Evolutionary conservation across 2,888 invertebrate genomes (phyloP), one percentile per base, ranked within the genome.

Genomic region (Phyto melanocephala): DNA sequence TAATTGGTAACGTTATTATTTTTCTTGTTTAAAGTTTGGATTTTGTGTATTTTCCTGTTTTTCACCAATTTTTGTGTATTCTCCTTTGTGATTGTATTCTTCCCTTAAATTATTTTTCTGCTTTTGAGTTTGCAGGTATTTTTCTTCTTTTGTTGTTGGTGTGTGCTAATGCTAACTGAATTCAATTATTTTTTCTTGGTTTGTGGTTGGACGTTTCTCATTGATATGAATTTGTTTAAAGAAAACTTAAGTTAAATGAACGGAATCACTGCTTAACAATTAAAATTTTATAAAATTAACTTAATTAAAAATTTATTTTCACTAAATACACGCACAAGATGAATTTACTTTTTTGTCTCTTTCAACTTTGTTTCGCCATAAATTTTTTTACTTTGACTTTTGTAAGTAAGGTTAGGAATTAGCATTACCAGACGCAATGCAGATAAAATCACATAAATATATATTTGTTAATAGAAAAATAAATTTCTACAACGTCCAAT

Each of bases 221-320:
- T 85, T 84, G 86, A 86, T 86, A 86, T 85, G 86, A 80, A 79
- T 77, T 79, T 80, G 76, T 77, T 85, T 84, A 80, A 74, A 74
- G 77, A 84, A 85, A 80, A 84, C 82, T 85, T 81, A 84, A 78
- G 58, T 76, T 84, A 84, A 83, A 76, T 83, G 84, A 85, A 85
- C 85, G 86, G 85, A 85, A 82, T 83, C 72, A 81, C 79, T 83
- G 78, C 79, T 82, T 84, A 72, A 82, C 71, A 70, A 83, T 80
- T 67, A 56, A 71, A 71, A 67, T 68, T 47, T 81, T 20, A 76
- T 63, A 63, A 76, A 68, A 79, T 80, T 84, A 84, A 84, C 84
- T 75, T 76, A 84, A 70, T 78, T 67, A 81, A 75, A 80, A 35
- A 42, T 72, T 76, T 74, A 80, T 80, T 80, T 79, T 80, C 80